Evolutionary conservation across 2,888 invertebrate species (phyloP).

Genomic region (Platycheirus albimanus): DNA sequence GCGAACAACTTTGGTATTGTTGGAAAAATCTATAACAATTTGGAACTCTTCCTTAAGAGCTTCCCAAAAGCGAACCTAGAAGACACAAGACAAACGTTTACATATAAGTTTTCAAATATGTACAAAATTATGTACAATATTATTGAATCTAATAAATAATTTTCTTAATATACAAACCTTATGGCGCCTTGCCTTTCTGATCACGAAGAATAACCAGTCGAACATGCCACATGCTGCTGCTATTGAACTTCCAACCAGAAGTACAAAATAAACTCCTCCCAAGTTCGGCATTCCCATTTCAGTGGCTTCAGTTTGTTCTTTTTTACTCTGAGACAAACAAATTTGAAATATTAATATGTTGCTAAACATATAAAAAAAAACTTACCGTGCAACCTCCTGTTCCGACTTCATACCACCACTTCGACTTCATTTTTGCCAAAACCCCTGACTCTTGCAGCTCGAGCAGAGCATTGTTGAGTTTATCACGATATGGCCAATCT

Average conservation of each 20-base stretch:
- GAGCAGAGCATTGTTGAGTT: conserved; percentile 90
- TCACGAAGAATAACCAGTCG: conserved; percentile 79
- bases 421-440: conserved; percentile 89
- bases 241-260: conserved; percentile 83
- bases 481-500: conserved; percentile 86
- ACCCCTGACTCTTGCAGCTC: conserved; percentile 92
- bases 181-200: conserved; percentile 78
- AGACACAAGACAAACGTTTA: conserved; percentile 58
- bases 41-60: conserved; percentile 88
- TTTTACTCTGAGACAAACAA: conserved; percentile 76
- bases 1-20: conserved; percentile 87
- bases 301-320: conserved; percentile 80
- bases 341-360: not conserved
- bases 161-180: conserved; percentile 76
- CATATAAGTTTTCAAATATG: not conserved
- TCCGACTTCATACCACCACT: conserved; percentile 95
- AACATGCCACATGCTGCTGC: conserved; percentile 79
- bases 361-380: too few species aligned
- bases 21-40: conserved; percentile 88
- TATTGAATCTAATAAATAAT: not conserved
- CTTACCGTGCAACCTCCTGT: conserved; percentile 89
- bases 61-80: conserved; percentile 86
- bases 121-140: not conserved
- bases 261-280: conserved; percentile 86
- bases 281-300: conserved; percentile 86